Base-by-base conservation (phyloP, 2,113 vertebrate species). In the Semicossyphus pulcher region DNA sequence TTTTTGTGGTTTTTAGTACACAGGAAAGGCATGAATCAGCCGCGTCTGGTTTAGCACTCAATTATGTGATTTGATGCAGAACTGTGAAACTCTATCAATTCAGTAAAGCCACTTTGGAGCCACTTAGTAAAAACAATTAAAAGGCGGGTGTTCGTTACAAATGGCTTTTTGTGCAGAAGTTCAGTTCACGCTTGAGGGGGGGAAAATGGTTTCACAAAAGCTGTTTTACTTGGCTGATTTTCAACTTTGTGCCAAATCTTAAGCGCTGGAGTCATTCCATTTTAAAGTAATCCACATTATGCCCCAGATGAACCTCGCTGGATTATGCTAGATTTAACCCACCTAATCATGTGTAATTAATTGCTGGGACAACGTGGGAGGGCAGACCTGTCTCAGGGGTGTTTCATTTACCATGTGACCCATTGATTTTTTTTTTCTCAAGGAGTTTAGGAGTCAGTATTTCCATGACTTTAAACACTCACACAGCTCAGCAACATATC, bases 281-380 rank as follows among this genome's bases (percentile, higher is more conserved):
- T 82, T 80, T 25, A 53, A 11, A 62, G 49, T 86, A 83, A 89
- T 85, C 78, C 80, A 73, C 70, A 76, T 84, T 64, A 81, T 71
- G 36, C 67, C 59, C 15, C 12, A 61, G 73, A 85, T 68, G 57
- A 83, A 61, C 56, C 44, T 70, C 61, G 29, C 10, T 1, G 76
- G 80, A 81, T 91, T 88, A 85, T 65, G 54, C 36, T 29, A 44
- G 80, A 66, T 72, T 87, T 79, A 88, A 78, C 60, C 49, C 36
- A 11, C 44, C 76, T 76, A 76, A 80, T 90, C 85, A 89, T 86
- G 81, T 85, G 86, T 87, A 91, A 86, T 91, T 18, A 88, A 91
- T 87, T 77, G 69, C 73, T 48, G 67, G 26, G 78, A 78, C 83
- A 71, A 82, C 21, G 64, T 91, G 84, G 84, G 85, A 81, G 81